These are phyloP conservation scores for Drosophila parvula DNA, from an alignment of 1,140 invertebrate species.

Conservation along the genomic window DNA sequence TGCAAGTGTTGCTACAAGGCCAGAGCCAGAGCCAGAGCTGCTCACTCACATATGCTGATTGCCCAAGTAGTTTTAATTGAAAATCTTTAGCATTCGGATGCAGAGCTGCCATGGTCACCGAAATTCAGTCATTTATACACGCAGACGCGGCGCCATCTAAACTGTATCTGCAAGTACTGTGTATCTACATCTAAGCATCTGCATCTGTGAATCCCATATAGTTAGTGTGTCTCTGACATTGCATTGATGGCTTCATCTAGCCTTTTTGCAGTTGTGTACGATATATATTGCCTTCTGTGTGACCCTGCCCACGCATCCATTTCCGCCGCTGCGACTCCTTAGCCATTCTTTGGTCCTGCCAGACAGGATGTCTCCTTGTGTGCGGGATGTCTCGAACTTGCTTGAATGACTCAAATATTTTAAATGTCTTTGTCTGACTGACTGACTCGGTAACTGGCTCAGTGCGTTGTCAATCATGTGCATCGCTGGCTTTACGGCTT, in stretches of 20 bases:
- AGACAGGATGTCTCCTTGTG: constrained; percentile 51
- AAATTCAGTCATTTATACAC: constrained; percentile 64
- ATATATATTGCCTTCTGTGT: constrained; percentile 4
- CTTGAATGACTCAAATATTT: constrained; percentile 64
- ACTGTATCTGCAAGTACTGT: constrained; percentile 14
- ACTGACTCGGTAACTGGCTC: constrained; percentile 48
- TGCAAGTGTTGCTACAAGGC: constrained; percentile 49
- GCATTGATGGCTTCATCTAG: constrained; percentile 43
- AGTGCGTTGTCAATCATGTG: constrained; percentile 74
- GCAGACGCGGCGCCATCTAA: constrained; percentile 55
- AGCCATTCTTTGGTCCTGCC: constrained; percentile 42
- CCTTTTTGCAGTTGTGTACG: constrained; percentile 26
- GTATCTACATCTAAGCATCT: constrained; percentile 6
- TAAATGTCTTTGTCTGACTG: constrained; percentile 67
- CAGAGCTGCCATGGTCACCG: constrained; percentile 2
- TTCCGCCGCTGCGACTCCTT: constrained; percentile 47
- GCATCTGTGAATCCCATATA: neutral
- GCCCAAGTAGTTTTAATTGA: constrained; percentile 78
- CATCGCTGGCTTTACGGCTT: constrained; percentile 56
- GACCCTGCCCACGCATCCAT: constrained; percentile 49
- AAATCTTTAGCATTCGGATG: constrained; percentile 58
- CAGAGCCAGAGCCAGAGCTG: constrained; percentile 22
- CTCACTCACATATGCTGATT: constrained; percentile 66
- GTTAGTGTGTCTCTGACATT: constrained; percentile 37
- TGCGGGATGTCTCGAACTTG: constrained; percentile 62